Conservation (phyloP, 2,797 vertebrate species). For the Capromys pilorides region DNA sequence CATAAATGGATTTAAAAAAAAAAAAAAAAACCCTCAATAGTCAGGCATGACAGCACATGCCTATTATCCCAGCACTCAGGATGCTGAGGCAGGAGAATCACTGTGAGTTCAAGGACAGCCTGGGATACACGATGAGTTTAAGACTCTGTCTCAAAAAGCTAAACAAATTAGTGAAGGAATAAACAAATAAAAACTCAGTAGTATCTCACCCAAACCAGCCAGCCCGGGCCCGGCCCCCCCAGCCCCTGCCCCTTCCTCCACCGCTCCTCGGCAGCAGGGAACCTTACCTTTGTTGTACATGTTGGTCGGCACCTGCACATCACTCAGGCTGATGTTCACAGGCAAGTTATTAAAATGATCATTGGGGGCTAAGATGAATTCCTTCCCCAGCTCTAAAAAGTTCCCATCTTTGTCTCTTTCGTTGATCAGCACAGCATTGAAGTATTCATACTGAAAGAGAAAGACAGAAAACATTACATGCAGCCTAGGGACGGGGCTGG, state of each 20-base stretch:
- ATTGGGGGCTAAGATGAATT: conserved; percentile 96
- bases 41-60: background rate
- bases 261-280: background rate
- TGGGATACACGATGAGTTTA: background rate
- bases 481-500: background rate
- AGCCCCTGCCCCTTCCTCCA: background rate
- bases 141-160: background rate
- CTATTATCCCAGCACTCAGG: background rate
- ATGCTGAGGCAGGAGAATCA: background rate
- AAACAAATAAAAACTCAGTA: background rate
- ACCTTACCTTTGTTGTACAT: conserved; percentile 98
- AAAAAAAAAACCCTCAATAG: background rate
- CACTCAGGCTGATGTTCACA: conserved; percentile 97
- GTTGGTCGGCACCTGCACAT: conserved; percentile 98
- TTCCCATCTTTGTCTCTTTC: conserved; percentile 95
- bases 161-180: background rate
- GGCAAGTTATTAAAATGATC: conserved; percentile 99
- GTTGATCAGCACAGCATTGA: conserved; percentile 98
- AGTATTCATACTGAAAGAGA: conserved; percentile 96
- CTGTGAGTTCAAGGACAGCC: background rate
- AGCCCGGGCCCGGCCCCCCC: rapidly evolving
- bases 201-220: background rate
- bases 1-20: background rate
- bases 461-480: conserved; percentile 39
- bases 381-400: conserved; percentile 94